Percentiles rank a stretch among this genome's conserved stretches.
Evolutionary conservation across 2,113 vertebrate species (phyloP).

Genomic region (Dicentrarchus labrax): DNA sequence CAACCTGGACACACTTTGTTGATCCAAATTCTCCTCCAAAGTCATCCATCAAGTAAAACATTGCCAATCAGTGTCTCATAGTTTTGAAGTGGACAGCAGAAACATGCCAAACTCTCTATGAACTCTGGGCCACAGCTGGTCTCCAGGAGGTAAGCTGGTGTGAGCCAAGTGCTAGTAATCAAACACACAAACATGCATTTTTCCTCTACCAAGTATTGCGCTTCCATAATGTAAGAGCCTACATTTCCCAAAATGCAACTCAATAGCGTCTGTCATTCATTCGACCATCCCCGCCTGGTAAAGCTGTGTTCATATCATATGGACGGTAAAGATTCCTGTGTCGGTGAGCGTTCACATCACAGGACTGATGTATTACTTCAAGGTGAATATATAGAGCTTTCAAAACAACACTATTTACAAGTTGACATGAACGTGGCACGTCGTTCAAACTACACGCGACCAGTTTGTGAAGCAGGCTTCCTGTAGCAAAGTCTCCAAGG

Average conservation of each 20-base stretch:
- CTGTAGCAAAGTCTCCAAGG: not conserved
- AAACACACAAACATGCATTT: not conserved
- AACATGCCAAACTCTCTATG: slow-evolving; percentile 24
- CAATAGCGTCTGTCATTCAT: not conserved
- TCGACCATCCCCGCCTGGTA: not conserved
- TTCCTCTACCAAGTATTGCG: not conserved
- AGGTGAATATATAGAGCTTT: not conserved
- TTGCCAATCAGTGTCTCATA: not conserved
- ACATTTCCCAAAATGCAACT: not conserved
- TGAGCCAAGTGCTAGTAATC: slow-evolving; percentile 9
- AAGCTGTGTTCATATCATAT: not conserved
- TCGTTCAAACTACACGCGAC: not conserved
- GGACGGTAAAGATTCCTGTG: not conserved
- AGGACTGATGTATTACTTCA: not conserved
- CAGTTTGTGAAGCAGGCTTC: not conserved
- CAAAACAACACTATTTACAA: not conserved
- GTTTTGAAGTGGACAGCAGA: slow-evolving; percentile 1
- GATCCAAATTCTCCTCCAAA: slow-evolving; percentile 8
- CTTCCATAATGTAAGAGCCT: too few relatives aligned
- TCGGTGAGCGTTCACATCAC: too few relatives aligned
- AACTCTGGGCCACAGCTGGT: slow-evolving; percentile 26
- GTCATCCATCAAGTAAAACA: slow-evolving; percentile 23
- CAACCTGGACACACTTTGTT: not conserved
- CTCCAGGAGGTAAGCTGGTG: slow-evolving; percentile 6
- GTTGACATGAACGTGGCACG: not conserved